Conservation (phyloP, 2,888 invertebrate genomes). For the Patella caerulea region DNA sequence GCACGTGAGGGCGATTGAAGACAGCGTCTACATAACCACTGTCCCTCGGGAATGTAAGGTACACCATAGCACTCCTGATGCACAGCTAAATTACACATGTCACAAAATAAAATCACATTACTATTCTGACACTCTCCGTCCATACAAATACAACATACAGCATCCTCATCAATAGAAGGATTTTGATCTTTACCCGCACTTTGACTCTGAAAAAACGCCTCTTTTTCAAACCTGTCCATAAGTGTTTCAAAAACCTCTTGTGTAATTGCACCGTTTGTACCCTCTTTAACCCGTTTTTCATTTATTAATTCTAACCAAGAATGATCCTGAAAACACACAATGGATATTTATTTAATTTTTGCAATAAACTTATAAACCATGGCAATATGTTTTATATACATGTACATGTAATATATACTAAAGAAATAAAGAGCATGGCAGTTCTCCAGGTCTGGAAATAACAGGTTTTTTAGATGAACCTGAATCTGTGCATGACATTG, state of each 20-base stretch:
- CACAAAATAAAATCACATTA: constrained; percentile 98
- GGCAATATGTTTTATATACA: too few species aligned
- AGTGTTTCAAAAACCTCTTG: constrained; percentile 93
- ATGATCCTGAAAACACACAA: constrained; percentile 77
- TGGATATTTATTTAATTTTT: too few species aligned
- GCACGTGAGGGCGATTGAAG: constrained; percentile 95
- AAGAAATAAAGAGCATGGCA: too few species aligned
- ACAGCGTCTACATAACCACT: constrained; percentile 97
- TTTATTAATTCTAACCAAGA: constrained; percentile 94
- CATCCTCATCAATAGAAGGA: constrained; percentile 93
- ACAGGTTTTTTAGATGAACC: too few species aligned
- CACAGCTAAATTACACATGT: constrained; percentile 99
- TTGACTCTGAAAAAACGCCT: constrained; percentile 77
- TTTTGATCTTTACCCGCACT: constrained; percentile 75
- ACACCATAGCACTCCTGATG: constrained; percentile 99
- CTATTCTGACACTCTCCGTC: constrained; percentile 99
- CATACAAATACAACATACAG: constrained; percentile 98
- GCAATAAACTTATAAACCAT: too few species aligned
- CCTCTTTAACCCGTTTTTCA: constrained; percentile 78
- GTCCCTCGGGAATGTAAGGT: constrained; percentile 96
- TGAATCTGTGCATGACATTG: too few species aligned
- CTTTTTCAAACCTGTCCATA: constrained; percentile 98
- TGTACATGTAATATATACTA: too few species aligned
- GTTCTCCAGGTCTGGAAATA: too few species aligned
- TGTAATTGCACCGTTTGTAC: constrained; percentile 79